These are phyloP conservation scores for Cyphomyrus discorhynchus DNA, from an alignment of 2,113 vertebrate genomes.

Conservation along the genomic window DNA sequence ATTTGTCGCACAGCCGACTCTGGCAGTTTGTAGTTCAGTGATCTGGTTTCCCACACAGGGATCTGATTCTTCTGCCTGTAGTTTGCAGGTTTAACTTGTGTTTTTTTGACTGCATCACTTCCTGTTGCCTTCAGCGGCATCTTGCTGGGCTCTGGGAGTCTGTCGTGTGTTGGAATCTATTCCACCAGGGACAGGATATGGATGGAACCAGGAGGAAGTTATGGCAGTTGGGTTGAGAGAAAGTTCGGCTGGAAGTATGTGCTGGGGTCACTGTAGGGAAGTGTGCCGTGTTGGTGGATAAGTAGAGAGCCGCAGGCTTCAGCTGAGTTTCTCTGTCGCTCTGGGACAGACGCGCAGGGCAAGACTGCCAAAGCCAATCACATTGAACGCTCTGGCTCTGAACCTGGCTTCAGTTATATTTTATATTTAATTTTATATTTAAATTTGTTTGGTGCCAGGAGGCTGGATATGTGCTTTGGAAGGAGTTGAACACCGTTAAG, in stretches of 20 bases:
- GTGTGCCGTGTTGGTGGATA: not conserved
- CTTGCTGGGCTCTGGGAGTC: not conserved
- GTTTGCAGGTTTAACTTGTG: not conserved
- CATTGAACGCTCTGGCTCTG: not conserved
- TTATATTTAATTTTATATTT: not conserved
- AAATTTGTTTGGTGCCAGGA: not conserved
- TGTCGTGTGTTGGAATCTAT: not conserved
- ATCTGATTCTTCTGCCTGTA: not conserved
- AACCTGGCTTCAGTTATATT: not conserved
- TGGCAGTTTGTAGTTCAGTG: not conserved
- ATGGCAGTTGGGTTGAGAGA: not conserved
- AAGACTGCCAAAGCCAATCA: not conserved
- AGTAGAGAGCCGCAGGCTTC: not conserved
- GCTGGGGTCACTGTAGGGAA: not conserved
- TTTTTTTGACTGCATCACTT: not conserved
- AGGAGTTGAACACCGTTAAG: not conserved
- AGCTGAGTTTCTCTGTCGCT: not conserved
- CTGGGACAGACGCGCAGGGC: not conserved
- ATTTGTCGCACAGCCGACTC: not conserved
- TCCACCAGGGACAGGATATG: not conserved
- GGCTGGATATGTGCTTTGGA: not conserved
- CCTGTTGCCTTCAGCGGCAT: not conserved
- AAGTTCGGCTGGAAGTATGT: not conserved
- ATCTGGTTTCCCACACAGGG: not conserved
- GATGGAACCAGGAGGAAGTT: not conserved